These are phyloP conservation scores for Siniperca undulata DNA, from an alignment of 2,797 vertebrate species.

Conservation along the genomic window DNA sequence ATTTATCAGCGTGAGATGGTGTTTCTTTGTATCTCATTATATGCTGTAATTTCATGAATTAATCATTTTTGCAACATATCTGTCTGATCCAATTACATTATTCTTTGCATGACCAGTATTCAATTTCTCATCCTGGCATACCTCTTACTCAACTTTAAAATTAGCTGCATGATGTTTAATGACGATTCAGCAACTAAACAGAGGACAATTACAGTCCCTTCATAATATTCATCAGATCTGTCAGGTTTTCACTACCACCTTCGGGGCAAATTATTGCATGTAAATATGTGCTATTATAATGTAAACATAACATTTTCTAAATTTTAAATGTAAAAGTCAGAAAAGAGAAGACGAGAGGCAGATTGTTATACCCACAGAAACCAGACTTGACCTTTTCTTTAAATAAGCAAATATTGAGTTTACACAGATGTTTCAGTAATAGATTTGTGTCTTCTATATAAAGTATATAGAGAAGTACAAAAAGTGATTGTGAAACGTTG, in stretches of 20 bases:
- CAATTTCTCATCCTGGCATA: constrained; percentile 59
- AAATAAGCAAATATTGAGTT: background rate
- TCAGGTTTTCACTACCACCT: constrained; percentile 23
- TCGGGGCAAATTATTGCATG: constrained; percentile 4
- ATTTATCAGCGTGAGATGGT: constrained; percentile 58
- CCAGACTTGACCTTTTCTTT: background rate
- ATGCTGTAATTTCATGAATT: constrained; percentile 68
- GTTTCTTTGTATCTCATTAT: constrained; percentile 68
- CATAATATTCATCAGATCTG: constrained; percentile 33
- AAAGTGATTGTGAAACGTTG: background rate
- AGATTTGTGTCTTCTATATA: background rate
- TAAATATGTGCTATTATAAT: constrained; percentile 13
- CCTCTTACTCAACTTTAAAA: constrained; percentile 68
- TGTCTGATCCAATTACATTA: constrained; percentile 74
- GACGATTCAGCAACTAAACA: constrained; percentile 45
- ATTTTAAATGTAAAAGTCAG: background rate
- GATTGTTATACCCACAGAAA: background rate
- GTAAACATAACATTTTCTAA: background rate
- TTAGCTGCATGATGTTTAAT: constrained; percentile 45
- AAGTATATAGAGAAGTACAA: background rate
- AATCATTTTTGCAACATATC: constrained; percentile 68
- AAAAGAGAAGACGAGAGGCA: background rate
- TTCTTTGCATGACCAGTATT: constrained; percentile 72
- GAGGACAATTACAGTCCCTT: constrained; percentile 42
- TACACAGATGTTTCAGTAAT: background rate